A percentile compares a stretch with the other conserved stretches of the same genome.
Evolutionary conservation across 2,888 invertebrate species (phyloP).

Genomic region (Cryptocephalus primarius): DNA sequence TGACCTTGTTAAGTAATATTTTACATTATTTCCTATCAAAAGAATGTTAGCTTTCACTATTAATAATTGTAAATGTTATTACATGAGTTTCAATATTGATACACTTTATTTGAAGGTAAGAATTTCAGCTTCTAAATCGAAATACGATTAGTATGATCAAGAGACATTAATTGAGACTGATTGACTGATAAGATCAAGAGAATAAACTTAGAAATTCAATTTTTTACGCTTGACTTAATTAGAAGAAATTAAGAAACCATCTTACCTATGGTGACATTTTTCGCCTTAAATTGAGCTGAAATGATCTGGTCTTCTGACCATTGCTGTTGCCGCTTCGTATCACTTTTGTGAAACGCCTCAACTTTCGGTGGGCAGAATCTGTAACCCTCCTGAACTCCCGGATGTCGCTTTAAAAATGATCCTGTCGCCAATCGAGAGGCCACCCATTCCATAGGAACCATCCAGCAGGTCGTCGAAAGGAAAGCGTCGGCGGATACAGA

Average conservation of each 20-base stretch:
- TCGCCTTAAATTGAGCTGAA: conserved; percentile 67
- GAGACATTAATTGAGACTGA: no score
- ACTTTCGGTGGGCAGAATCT: conserved; percentile 73
- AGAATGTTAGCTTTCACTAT: no score
- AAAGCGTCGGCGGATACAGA: conserved; percentile 68
- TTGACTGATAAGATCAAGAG: no score
- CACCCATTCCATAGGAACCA: conserved; percentile 99
- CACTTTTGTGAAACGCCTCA: conserved; percentile 97
- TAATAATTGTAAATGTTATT: no score
- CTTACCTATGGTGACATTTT: conserved; percentile 64
- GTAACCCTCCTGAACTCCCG: conserved; percentile 84
- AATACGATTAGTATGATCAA: no score
- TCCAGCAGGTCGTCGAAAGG: conserved; percentile 80
- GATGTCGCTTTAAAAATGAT: conserved; percentile 83
- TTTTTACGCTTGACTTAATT: no score
- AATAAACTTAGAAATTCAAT: no score
- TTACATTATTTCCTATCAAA: no score
- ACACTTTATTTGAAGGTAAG: no score
- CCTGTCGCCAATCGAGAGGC: conserved; percentile 91
- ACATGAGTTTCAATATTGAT: no score
- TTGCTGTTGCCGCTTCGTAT: conserved; percentile 97
- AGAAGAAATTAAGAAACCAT: not conserved
- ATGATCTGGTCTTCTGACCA: conserved; percentile 95
- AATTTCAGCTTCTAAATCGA: no score
- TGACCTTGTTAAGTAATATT: not conserved